A percentile compares a stretch with the other conserved stretches of the same genome.
These are phyloP conservation scores for Oreortyx pictus DNA, from an alignment of 2,797 vertebrate genomes.

Conservation along the genomic window DNA sequence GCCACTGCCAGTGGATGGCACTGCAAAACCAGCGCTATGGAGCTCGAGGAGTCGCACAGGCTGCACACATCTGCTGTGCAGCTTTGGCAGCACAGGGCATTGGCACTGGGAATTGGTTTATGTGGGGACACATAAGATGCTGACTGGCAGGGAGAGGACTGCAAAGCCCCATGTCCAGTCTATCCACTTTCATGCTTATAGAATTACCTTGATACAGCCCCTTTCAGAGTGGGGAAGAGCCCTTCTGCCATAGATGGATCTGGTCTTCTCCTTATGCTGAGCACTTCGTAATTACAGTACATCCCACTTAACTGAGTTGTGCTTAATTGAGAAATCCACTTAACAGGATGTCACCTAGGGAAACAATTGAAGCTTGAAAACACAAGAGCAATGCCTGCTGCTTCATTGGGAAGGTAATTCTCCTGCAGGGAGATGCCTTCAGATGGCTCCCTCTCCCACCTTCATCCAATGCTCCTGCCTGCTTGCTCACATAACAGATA, in stretches of 20 bases:
- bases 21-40: constrained; percentile 37
- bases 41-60: background rate
- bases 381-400: constrained; percentile 61
- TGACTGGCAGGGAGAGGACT: background rate
- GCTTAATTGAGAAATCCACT: constrained; percentile 76
- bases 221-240: constrained; percentile 6
- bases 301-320: constrained; percentile 65
- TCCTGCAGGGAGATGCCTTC: constrained; percentile 65
- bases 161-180: constrained; percentile 27
- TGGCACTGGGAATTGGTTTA: background rate
- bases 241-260: constrained; percentile 28
- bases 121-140: background rate
- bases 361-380: constrained; percentile 65
- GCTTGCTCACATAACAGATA: constrained; percentile 45
- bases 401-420: constrained; percentile 68
- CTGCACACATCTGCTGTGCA: rapidly evolving
- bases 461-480: constrained; percentile 42
- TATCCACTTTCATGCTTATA: background rate
- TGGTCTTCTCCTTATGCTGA: constrained; percentile 24
- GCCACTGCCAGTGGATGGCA: constrained; percentile 60
- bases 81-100: background rate
- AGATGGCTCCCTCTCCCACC: constrained; percentile 40
- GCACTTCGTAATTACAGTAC: constrained; percentile 66
- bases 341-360: constrained; percentile 71
- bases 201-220: background rate